Conservation (phyloP, 2,888 invertebrate species). For the Netelia melanura region DNA sequence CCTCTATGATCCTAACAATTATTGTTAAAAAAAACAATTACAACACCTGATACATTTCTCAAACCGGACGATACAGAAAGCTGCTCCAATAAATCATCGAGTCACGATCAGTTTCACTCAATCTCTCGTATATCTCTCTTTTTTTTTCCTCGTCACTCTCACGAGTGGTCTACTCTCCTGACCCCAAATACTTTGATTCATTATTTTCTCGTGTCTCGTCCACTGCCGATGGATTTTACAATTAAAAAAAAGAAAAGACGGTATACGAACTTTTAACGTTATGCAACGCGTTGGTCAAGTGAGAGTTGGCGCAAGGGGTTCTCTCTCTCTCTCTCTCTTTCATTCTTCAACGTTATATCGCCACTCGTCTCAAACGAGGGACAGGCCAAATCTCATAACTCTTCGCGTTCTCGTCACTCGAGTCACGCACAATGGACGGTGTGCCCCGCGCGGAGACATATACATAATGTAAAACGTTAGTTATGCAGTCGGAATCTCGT, state of each 20-base stretch:
- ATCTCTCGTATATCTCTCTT: background rate
- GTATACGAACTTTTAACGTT: slow-evolving; percentile 19
- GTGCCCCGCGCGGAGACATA: slow-evolving; percentile 5
- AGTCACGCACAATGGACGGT: slow-evolving; percentile 55
- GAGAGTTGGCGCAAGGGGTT: slow-evolving; percentile 48
- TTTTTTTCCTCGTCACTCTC: slow-evolving; percentile 9
- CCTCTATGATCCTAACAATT: background rate
- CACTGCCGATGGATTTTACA: slow-evolving; percentile 15
- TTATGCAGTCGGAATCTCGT: slow-evolving; percentile 49
- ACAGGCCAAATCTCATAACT: slow-evolving; percentile 33
- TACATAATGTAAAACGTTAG: slow-evolving; percentile 12
- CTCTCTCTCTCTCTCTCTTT: slow-evolving; percentile 26
- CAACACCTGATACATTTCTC: background rate
- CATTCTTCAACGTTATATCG: slow-evolving; percentile 22
- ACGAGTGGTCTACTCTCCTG: background rate
- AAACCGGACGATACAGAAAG: background rate
- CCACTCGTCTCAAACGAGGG: slow-evolving; percentile 20
- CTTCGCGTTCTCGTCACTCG: slow-evolving; percentile 44
- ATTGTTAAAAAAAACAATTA: background rate
- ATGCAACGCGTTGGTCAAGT: slow-evolving; percentile 53
- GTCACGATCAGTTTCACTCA: background rate
- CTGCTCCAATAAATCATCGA: background rate
- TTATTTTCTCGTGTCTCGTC: slow-evolving; percentile 14
- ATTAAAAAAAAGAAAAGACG: background rate
- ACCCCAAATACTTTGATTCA: background rate